Evolutionary conservation across 2,113 vertebrate genomes (phyloP).

Genomic region (Megaceryle torquata): DNA sequence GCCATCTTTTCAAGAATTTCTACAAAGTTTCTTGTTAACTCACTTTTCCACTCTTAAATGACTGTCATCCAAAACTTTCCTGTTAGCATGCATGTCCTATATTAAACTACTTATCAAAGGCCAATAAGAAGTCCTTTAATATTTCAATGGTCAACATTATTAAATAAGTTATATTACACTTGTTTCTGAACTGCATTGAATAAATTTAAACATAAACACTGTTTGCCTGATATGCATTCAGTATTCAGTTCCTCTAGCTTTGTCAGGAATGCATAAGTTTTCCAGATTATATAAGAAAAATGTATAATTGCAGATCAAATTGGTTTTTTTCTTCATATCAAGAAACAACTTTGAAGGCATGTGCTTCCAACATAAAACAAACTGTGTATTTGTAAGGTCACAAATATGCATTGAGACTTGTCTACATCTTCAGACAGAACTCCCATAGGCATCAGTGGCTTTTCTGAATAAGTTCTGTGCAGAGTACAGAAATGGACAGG

Average conservation of each 20-base stretch:
- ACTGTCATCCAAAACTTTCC: not conserved
- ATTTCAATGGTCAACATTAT: conserved; percentile 3
- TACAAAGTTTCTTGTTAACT: not conserved
- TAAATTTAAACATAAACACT: not conserved
- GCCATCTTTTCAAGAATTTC: not conserved
- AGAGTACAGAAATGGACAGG: not conserved
- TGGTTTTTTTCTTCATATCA: not conserved
- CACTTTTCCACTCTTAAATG: not conserved
- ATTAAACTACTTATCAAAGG: not conserved
- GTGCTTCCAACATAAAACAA: not conserved
- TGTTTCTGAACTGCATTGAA: not conserved
- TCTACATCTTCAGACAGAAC: not conserved
- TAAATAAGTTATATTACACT: not conserved
- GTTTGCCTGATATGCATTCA: not conserved
- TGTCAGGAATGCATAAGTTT: not conserved
- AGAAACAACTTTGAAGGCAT: not conserved
- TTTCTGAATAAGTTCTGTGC: not conserved
- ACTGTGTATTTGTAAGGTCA: not conserved
- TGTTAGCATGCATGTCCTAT: not conserved
- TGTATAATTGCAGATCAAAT: not conserved
- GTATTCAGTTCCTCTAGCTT: not conserved
- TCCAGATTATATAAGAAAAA: not conserved
- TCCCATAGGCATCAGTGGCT: not conserved
- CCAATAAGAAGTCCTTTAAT: not conserved
- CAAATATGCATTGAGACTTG: fast-evolving